Conservation (phyloP, 1,140 invertebrate genomes). For the Trichomalopsis sarcophagae region DNA sequence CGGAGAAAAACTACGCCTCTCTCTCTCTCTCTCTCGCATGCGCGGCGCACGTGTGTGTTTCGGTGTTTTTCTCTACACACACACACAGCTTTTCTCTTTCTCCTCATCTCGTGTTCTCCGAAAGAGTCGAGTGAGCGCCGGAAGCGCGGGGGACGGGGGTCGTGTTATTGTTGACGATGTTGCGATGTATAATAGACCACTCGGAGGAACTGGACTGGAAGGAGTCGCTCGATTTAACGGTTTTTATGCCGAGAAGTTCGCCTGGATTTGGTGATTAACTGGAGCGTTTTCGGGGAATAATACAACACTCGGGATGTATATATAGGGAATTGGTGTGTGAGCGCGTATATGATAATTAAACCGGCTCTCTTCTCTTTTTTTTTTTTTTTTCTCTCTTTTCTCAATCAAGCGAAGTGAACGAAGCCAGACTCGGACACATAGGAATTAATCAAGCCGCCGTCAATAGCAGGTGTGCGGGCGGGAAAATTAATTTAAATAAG, state of each 20-base stretch:
- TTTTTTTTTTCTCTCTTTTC: background rate
- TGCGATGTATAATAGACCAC: background rate
- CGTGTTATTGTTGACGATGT: background rate
- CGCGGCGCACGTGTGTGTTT: conserved; percentile 22
- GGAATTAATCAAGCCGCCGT: background rate
- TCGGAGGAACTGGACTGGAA: background rate
- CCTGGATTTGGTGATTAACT: background rate
- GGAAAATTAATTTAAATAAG: background rate
- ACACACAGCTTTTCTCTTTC: background rate
- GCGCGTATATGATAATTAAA: background rate
- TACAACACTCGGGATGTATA: background rate
- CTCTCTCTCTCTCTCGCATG: too few relatives aligned
- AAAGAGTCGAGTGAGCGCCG: background rate
- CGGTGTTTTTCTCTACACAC: background rate
- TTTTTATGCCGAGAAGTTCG: background rate
- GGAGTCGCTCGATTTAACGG: background rate
- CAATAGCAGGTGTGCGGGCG: background rate
- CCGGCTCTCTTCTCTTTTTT: background rate
- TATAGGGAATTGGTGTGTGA: background rate
- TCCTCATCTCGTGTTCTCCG: background rate
- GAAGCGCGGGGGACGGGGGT: background rate
- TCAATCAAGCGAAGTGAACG: background rate
- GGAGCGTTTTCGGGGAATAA: background rate
- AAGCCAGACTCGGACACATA: background rate
- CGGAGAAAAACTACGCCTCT: conserved; percentile 24